Evolutionary conservation across 2,797 vertebrate genomes (phyloP), one percentile per base, ranked within the genome.

Genomic region (Tolypeutes matacus): DNA sequence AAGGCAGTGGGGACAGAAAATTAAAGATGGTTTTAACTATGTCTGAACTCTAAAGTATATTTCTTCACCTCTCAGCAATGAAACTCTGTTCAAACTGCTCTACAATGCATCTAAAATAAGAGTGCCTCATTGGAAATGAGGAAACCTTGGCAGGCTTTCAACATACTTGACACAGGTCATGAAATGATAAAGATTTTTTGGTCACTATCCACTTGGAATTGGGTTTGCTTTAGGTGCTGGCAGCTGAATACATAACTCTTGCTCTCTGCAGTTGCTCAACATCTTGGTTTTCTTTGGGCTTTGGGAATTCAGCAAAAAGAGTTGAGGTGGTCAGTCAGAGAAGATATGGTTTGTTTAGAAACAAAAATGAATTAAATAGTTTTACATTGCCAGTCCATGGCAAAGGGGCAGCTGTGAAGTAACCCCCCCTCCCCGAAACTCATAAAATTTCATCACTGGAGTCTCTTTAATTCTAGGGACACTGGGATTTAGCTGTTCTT

Each of bases 91-190:
- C 69, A 78, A 34, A 64, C 34, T 80, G 27, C 69, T 86, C 89
- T 87, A 80, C 96, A 96, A 96, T 77, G 15, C 75, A 81, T 93
- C 20, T 11, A 76, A 34, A 81, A 77, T 67, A 78, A 96, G 58
- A 80, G 0, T 0, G 12, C 72, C 91, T 97, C 95, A 58, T 42
- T 86, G 75, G 80, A 96, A 97, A 89, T 36, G 80, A 73, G 84
- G 80, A 84, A 69, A 92, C 53, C 12, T 94, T 78, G 93, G 58
- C 72, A 84, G 80, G 34, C 49, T 95, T 96, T 94, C 95, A 96
- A 91, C 49, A 87, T 2, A 36, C 86, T 92, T 96, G 51, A 90
- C n/a, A 51, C 25, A 65, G 83, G 93, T 76, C 94, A 95, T 5
- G 9, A 77, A 91, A 84, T 72, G 81, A 39, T 82, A 72, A 89